Percentiles rank a stretch among this genome's conserved stretches.
phyloP scores from a whole-genome alignment of 2,797 vertebrate genomes.

The Menidia menidia region DNA sequence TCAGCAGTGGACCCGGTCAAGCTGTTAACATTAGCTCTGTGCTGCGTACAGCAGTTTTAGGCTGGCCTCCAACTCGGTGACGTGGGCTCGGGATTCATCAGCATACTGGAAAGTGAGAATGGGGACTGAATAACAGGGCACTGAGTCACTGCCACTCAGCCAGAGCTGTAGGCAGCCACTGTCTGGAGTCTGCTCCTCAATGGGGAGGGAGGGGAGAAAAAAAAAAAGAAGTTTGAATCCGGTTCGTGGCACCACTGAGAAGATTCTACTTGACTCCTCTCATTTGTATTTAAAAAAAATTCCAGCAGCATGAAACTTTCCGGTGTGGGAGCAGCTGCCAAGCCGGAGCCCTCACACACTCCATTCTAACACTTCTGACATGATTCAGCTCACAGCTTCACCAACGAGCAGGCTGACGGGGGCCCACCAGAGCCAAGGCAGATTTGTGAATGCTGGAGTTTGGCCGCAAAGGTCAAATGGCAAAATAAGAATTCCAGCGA shows the following conservation, averaged over 20 bases:
- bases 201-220: conserved; percentile 12
- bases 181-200: conserved; percentile 57
- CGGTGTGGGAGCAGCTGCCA: conserved; percentile 59
- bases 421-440: conserved; percentile 49
- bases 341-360: conserved; percentile 45
- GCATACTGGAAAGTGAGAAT: conserved; percentile 77
- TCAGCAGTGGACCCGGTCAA: conserved; percentile 37
- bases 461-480: conserved; percentile 61
- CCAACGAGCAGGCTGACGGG: conserved; percentile 55
- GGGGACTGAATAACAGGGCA: conserved; percentile 67
- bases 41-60: conserved; percentile 60
- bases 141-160: conserved; percentile 75
- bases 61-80: conserved; percentile 73
- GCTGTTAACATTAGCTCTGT: conserved; percentile 61
- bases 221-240: conserved; percentile 43
- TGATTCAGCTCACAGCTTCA: conserved; percentile 65
- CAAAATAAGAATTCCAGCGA: conserved; percentile 17
- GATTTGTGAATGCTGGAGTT: conserved; percentile 55
- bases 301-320: conserved; percentile 63
- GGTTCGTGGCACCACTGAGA: conserved; percentile 56
- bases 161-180: conserved; percentile 61
- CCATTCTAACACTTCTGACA: conserved; percentile 44
- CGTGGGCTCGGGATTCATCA: conserved; percentile 68
- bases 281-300: conserved; percentile 39
- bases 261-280: conserved; percentile 57